Evolutionary conservation across 2,797 vertebrate species (phyloP), one percentile per base, ranked within the genome.

Genomic region (Cryptoblepharus egeriae): DNA sequence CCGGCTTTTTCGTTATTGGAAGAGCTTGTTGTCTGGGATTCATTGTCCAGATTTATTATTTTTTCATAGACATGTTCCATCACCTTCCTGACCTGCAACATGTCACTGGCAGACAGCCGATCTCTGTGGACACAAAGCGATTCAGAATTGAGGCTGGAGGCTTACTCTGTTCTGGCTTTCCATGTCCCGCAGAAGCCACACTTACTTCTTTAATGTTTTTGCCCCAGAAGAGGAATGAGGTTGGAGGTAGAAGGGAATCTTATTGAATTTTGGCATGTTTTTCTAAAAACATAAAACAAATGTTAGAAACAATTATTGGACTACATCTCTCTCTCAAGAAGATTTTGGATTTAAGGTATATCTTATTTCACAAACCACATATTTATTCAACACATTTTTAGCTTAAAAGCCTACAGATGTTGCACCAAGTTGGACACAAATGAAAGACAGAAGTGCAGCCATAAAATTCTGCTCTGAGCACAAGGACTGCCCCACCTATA

Each of bases 211-310:
- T 72, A 99, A 95, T 52, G 99, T 99, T 96, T 99, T 99, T 92
- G 99, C 98, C 87, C 98, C 98, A 26, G 99, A 99, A 84, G 98
- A 99, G 75, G 98, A 99, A 93, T 99, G 99, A 80, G 99, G 98
- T 95, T 99, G 98, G 96, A 99, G 98, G 97, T 99, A 99, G 97
- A 99, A 99, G 5, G 99, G 99, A 95, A 99, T 99, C 97, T 99
- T 99, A 97, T 99, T 99, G 97, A 99, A 99, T 90, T 99, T 99
- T 93, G 99, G 99, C 98, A 99, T 99, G 91, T 99, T 99, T 98
- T 99, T 99, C 98, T 99, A 96, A 42, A 97, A 96, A 79, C n/a
- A 78, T 88, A 79, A 81, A 37, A 82, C n/a, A 11, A 64, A 42
- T 9, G 73, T 16, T 3, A 45, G 30, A n/a, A 79, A 60, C 30